A percentile compares a stretch with the other conserved stretches of the same genome.
Conservation (phyloP, 2,797 vertebrate species). For the Choloepus didactylus region DNA sequence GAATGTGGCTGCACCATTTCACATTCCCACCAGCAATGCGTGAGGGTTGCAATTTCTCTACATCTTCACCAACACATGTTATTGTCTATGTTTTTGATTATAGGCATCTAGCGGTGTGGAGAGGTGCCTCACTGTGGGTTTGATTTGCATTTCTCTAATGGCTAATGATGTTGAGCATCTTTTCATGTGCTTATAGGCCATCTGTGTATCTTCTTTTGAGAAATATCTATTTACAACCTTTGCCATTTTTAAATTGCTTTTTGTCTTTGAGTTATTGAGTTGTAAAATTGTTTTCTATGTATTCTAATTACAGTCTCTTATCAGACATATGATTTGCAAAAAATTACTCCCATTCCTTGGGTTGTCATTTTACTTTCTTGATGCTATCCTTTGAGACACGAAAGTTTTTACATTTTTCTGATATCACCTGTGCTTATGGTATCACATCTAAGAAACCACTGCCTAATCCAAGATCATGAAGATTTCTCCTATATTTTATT, state of each 20-base stretch:
- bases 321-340: background rate
- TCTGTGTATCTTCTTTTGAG: background rate
- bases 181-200: too few relatives aligned
- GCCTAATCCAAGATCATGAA: background rate
- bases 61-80: background rate
- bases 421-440: background rate
- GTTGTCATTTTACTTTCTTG: background rate
- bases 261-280: background rate
- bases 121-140: background rate
- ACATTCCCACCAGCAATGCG: background rate
- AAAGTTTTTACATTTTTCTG: background rate
- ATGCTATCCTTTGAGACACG: background rate
- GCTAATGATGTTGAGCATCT: background rate
- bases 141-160: background rate
- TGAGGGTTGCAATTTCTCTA: background rate
- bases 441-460: conserved; percentile 38
- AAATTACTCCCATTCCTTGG: background rate
- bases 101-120: background rate
- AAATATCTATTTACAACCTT: conserved; percentile 1
- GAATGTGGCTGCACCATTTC: background rate
- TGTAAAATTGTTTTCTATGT: conserved; percentile 1
- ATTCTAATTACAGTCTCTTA: background rate
- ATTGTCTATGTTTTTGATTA: conserved; percentile 3
- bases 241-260: background rate
- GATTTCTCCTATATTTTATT: conserved; percentile 1